Evolutionary conservation across 2,888 invertebrate genomes (phyloP).

Genomic region (Drosophila seclusa): DNA sequence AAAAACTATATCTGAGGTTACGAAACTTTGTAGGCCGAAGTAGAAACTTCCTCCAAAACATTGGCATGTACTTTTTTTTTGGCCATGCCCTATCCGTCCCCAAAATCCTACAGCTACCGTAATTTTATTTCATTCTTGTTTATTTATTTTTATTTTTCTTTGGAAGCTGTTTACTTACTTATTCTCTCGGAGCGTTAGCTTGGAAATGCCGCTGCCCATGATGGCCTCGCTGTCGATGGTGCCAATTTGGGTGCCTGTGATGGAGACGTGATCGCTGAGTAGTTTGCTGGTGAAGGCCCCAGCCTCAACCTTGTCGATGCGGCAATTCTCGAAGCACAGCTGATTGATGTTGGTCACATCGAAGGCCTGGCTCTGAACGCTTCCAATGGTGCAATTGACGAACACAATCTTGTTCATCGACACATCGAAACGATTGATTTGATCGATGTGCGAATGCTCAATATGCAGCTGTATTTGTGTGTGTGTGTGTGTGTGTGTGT

Average conservation of each 20-base stretch:
- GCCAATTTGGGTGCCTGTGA: constrained; percentile 82
- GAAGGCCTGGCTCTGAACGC: constrained; percentile 80
- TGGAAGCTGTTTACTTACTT: constrained; percentile 66
- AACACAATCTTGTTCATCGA: constrained; percentile 82
- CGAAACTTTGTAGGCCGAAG: not conserved
- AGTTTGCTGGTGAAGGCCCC: constrained; percentile 83
- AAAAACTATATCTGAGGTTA: not conserved
- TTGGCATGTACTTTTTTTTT: not conserved
- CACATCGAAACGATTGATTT: constrained; percentile 80
- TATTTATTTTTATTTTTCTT: not conserved
- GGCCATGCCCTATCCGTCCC: not conserved
- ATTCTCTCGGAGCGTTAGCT: constrained; percentile 79
- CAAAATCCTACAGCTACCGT: not conserved
- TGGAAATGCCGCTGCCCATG: constrained; percentile 83
- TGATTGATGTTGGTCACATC: constrained; percentile 83
- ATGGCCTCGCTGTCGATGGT: constrained; percentile 84
- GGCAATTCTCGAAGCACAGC: constrained; percentile 81
- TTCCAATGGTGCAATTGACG: constrained; percentile 79
- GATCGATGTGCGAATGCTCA: constrained; percentile 74
- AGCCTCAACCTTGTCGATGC: constrained; percentile 79
- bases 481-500: not conserved
- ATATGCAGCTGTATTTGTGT: constrained; percentile 74
- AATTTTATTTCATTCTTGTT: not conserved
- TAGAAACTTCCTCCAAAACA: not conserved
- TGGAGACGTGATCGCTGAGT: constrained; percentile 78